Evolutionary conservation across 2,797 vertebrate species (phyloP).

Genomic region (Denticeps clupeoides): DNA sequence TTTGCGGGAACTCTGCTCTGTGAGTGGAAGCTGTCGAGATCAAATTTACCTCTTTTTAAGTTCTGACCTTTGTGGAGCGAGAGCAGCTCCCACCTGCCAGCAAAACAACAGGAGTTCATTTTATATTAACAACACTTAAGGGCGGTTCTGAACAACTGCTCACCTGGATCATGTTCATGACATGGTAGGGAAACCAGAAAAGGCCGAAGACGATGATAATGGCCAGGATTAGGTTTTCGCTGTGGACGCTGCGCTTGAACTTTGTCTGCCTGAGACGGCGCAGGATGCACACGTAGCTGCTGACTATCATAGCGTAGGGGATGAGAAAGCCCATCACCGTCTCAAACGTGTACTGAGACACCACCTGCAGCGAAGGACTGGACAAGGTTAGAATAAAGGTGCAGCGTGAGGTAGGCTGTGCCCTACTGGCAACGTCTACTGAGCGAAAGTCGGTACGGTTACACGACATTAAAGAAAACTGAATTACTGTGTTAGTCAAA

Average conservation of each 20-base stretch:
- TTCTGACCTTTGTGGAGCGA: not conserved
- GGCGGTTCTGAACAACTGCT: no score
- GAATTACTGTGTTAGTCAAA: no score
- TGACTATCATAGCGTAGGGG: slow-evolving; percentile 67
- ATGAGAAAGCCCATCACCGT: slow-evolving; percentile 69
- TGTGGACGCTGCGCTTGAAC: slow-evolving; percentile 51
- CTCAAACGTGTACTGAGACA: slow-evolving; percentile 68
- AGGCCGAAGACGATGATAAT: slow-evolving; percentile 72
- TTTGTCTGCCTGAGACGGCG: slow-evolving; percentile 56
- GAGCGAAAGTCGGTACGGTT: no score
- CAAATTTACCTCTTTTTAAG: not conserved
- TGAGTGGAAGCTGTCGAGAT: not conserved
- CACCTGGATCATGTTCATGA: slow-evolving; percentile 70
- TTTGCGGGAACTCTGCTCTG: no score
- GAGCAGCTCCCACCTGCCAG: slow-evolving; percentile 19
- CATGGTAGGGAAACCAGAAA: slow-evolving; percentile 80
- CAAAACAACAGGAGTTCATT: not conserved
- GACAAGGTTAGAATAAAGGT: no score
- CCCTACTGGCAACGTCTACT: no score
- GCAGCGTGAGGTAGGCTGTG: no score
- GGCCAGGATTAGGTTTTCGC: slow-evolving; percentile 73
- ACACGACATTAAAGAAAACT: no score
- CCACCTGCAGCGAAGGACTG: slow-evolving; percentile 39
- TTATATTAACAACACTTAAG: not conserved
- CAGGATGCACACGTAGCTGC: slow-evolving; percentile 69